Evolutionary conservation across 2,113 vertebrate species (phyloP).

Genomic region (Thunnus thynnus): DNA sequence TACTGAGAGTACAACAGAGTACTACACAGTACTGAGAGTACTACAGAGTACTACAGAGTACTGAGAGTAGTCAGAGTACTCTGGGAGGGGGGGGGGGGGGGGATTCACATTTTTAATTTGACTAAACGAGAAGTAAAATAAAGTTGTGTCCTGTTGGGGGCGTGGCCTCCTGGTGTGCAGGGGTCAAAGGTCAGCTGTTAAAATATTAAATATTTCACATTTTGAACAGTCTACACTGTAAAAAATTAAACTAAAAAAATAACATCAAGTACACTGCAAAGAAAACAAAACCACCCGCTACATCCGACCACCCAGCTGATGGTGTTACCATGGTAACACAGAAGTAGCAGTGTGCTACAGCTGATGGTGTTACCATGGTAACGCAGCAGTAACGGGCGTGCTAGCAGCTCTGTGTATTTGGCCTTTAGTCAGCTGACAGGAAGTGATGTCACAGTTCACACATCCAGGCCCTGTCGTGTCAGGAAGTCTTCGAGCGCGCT

Average conservation of each 20-base stretch:
- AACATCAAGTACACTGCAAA: slow-evolving; percentile 14
- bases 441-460: slow-evolving; percentile 63
- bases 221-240: slow-evolving; percentile 4
- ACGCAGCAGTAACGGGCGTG: not conserved
- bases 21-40: too few relatives aligned
- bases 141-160: slow-evolving; percentile 4
- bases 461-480: slow-evolving; percentile 86
- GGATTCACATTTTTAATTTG: too few relatives aligned
- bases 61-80: not conserved
- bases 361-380: not conserved
- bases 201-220: slow-evolving; percentile 35
- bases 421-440: slow-evolving; percentile 32
- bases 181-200: too few relatives aligned
- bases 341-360: too few relatives aligned
- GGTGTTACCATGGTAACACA: not conserved
- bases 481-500: slow-evolving; percentile 93
- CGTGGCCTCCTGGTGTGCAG: not conserved
- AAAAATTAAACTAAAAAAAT: slow-evolving; percentile 3
- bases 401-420: slow-evolving; percentile 49
- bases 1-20: too few relatives aligned
- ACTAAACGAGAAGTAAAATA: not conserved
- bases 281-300: too few relatives aligned
- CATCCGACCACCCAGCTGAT: not conserved
- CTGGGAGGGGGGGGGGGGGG: too few relatives aligned
- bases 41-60: not conserved